phyloP scores from a whole-genome alignment of 2,113 vertebrate genomes.

The Trematocara macrostoma region DNA sequence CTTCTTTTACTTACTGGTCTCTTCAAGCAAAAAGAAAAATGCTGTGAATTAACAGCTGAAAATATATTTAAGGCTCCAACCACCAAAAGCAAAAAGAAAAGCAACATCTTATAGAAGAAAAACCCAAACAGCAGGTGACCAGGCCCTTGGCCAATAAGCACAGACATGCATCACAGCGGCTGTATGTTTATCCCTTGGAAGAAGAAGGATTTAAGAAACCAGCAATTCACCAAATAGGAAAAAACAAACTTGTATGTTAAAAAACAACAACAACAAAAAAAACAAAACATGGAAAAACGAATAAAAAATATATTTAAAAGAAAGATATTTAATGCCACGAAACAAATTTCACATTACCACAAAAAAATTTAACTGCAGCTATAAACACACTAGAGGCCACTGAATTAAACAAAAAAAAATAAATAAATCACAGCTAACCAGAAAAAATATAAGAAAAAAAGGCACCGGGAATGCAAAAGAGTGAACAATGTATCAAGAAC shows the following conservation, averaged over 20 bases:
- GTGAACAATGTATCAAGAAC: not conserved
- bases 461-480: not conserved
- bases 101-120: not conserved
- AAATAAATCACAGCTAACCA: not conserved
- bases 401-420: not conserved
- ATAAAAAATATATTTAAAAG: not conserved
- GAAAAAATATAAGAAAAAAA: not conserved
- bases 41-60: not conserved
- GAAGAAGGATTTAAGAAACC: not conserved
- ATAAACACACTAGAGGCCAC: not conserved
- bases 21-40: not conserved
- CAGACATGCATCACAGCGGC: not conserved
- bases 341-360: not conserved
- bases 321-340: not conserved
- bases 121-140: not conserved
- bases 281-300: rapidly evolving
- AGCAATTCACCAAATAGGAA: not conserved
- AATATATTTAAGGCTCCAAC: not conserved
- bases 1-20: not conserved
- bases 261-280: not conserved
- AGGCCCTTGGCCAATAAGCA: not conserved
- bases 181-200: not conserved
- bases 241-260: not conserved
- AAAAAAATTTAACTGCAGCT: not conserved
- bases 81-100: conserved; percentile 1